Base-by-base conservation (phyloP, 2,888 invertebrate genomes). In the Galeopsomyia nigrocyanea region DNA sequence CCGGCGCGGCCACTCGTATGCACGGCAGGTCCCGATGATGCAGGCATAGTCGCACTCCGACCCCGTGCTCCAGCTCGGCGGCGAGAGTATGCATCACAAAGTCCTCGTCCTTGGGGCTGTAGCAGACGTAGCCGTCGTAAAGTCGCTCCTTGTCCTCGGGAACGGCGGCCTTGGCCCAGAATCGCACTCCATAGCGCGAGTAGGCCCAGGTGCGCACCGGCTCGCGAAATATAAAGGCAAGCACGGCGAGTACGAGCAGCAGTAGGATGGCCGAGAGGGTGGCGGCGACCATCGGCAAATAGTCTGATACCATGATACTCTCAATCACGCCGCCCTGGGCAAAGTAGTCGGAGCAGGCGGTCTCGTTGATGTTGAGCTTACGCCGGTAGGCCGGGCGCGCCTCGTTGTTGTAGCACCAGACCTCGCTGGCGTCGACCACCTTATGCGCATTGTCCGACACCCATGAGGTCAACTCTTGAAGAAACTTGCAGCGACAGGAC, bases 51-150 rank as follows among this genome's bases (percentile, higher is more conserved):
- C 95, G 91, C 82, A 95, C 91, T 17, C 92, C 92, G 78, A 91
- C 90, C 26, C 94, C 94, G 81, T 93, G 94, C 87, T 97, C 96
- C 80, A 97, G 88, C 83, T 95, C 94, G 66, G 92, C 93, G 51
- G 94, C 94, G 78, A 97, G 89, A 63, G 94, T 93, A 81, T 95
- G 94, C 74, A 95, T 90, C 5, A 96, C 95, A 84, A 95, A 95
- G 84, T 94, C 93, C 83, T 96, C 95, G 87, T 97, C 97, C 87
- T 95, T 95, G 56, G 94, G 94, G 80, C 95, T 95, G 87, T 97
- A 98, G 82, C 96, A 92, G 16, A 98, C 93, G 85, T 97, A 97
- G 61, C 95, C 96, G 85, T 98, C 97, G 87, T 95, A 97, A 46
- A 95, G 88, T 81, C 95, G 95, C 81, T 95, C 95, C 75, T 92